These are phyloP conservation scores for Apodemus sylvaticus DNA, from an alignment of 2,113 vertebrate genomes.

Conservation along the genomic window DNA sequence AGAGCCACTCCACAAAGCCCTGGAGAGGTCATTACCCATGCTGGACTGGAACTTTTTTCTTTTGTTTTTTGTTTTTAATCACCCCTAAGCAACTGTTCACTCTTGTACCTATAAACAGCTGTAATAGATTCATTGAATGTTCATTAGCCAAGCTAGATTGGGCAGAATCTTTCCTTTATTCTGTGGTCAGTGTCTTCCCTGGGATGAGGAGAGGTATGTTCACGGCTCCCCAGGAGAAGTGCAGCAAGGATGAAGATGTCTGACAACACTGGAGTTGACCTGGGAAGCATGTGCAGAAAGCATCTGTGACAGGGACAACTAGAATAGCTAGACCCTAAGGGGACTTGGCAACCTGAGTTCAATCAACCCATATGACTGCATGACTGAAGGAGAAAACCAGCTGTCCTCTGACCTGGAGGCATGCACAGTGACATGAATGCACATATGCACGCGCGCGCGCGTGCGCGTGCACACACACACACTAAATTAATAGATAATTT, in stretches of 20 bases:
- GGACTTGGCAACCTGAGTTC: not conserved
- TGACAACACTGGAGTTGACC: not conserved
- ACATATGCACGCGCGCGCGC: not conserved
- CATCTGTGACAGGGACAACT: not conserved
- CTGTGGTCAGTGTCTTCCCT: not conserved
- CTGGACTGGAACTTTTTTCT: not conserved
- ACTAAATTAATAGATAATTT: not conserved
- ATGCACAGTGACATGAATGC: not conserved
- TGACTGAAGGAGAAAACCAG: not conserved
- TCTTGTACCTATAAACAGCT: not conserved
- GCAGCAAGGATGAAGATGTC: not conserved
- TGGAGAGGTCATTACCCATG: not conserved
- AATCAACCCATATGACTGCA: too few relatives aligned
- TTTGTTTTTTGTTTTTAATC: not conserved
- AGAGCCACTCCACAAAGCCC: not conserved
- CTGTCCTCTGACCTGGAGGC: not conserved
- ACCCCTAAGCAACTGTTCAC: not conserved
- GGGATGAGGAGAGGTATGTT: not conserved
- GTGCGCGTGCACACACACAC: not conserved
- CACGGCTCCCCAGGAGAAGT: not conserved
- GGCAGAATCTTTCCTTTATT: not conserved
- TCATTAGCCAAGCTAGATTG: not conserved
- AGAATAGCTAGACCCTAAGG: not conserved
- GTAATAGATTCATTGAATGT: not conserved
- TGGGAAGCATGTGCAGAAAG: not conserved